Base-by-base conservation (phyloP, 23 tunicate species). In the Ascidia mentula region DNA sequence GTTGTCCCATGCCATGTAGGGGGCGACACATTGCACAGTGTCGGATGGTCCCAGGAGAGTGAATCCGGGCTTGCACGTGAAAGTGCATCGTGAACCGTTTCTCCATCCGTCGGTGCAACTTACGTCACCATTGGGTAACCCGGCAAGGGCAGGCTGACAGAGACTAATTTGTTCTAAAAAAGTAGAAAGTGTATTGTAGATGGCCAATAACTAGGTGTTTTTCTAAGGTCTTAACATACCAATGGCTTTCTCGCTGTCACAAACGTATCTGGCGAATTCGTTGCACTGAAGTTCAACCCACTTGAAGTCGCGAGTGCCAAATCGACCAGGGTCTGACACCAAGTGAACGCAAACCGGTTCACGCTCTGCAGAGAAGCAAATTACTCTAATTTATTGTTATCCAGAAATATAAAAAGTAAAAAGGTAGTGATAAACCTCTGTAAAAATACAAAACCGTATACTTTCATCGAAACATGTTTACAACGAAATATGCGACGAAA, bases 21-120 rank as follows among this genome's bases (percentile, higher is more conserved):
- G 73, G 59, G 59, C 74, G 36, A 60, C 28, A 59, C 90, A 86
- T 38, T 30, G 31, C 6, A 80, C 73, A 37, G 79, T 40, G 37
- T 61, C 75, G 40, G 46, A 69, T 1, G 78, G 36, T 39, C 77
- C 90, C 73, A 39, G 31, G 17, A 86, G 72, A 7, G 38, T 72
- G 59, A 38, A 86, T 6, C 90, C 90, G 12, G 85, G 76, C 35
- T 86, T 33, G 60, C 90, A 86, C 4, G 72, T 31, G 37, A 80
- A 86, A 26, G 80, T 36, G 59, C 90, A 86, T 22, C 69, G 38
- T 18, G 90, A 86, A 59, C 74, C 80, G 32, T 79, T 39, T 22
- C 81, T 79, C 90, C 90, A 86, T 42, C 90, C 90, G 40, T 86
- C 85, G 6, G 85, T 34, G 73, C 90, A 86, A 6, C 73, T 33